Base-by-base conservation (phyloP, 2,797 vertebrate genomes). In the Sciaenops ocellatus region DNA sequence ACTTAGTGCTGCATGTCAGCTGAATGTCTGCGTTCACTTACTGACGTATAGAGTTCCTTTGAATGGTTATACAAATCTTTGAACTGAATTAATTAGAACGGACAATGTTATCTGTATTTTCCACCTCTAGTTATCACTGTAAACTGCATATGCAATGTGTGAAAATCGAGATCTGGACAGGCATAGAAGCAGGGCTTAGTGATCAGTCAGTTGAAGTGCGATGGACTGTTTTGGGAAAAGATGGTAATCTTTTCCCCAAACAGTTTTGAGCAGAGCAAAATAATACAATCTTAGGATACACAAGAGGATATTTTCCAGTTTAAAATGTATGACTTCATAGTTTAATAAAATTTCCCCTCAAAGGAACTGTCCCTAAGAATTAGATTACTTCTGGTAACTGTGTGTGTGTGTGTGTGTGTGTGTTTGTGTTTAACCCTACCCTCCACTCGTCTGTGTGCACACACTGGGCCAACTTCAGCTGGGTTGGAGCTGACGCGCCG, bases 391-490 rank as follows among this genome's bases (percentile, higher is more conserved):
- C 28, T 38, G 10, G 8, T 67, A 68, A 17, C 12, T 62, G 4
- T 72, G 26, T 48, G 64, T 66, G 30, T 73, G 42, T 42, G n/a
- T 69, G 30, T 30, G 30, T 30, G 30, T 30, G 34, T 38, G 34
- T 38, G 34, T 9, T 9, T 55, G 44, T 50, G 4, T 41, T 26
- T 41, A 38, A 50, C 1, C 85, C 15, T 95, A 98, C 97, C 98
- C 95, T 99, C 97, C 85, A 96, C 96, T 89, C 95, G 93, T 92
- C 94, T 95, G 84, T 96, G 96, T 22, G 94, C 79, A 71, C 93
- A 93, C 60, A 89, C 87, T 78, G 93, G 88, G n/a, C 89, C 88
- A 18, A 93, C 87, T 78, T 98, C 96, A 3, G 93, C 87, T 0
- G 96, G 94, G 93, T 95, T 95, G 87, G 96, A 93, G 75, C 94